Conservation (phyloP, 2,113 vertebrate genomes). For the Greenwoodochromis staneri region DNA sequence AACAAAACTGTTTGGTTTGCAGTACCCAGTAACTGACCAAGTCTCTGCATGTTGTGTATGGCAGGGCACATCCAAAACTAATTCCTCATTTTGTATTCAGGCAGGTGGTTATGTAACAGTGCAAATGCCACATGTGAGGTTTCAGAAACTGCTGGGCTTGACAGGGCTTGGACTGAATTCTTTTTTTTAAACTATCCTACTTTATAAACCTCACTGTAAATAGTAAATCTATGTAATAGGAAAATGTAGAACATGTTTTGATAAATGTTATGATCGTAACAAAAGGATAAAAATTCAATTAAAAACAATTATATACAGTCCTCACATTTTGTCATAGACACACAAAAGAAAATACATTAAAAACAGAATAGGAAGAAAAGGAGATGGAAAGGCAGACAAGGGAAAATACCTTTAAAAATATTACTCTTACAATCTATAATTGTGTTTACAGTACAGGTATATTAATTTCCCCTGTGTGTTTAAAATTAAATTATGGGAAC, state of each 20-base stretch:
- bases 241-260: neutral
- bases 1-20: neutral
- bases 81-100: neutral
- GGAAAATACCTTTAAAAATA: neutral
- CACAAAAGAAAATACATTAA: neutral
- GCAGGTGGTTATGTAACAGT: neutral
- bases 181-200: neutral
- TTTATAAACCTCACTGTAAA: neutral
- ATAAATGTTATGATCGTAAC: neutral
- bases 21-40: neutral
- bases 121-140: neutral
- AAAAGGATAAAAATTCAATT: neutral
- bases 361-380: neutral
- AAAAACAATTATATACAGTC: neutral
- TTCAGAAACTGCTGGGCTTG: neutral
- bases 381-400: neutral
- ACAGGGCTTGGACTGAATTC: neutral
- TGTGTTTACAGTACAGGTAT: neutral
- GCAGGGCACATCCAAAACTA: neutral
- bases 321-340: neutral
- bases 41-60: neutral
- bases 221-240: neutral
- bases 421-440: neutral
- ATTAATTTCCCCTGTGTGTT: neutral
- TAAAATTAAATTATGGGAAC: neutral